A percentile compares a stretch with the other conserved stretches of the same genome.
These are phyloP conservation scores for Cremastinae sp. DNA, from an alignment of 2,888 invertebrate genomes.

Conservation along the genomic window DNA sequence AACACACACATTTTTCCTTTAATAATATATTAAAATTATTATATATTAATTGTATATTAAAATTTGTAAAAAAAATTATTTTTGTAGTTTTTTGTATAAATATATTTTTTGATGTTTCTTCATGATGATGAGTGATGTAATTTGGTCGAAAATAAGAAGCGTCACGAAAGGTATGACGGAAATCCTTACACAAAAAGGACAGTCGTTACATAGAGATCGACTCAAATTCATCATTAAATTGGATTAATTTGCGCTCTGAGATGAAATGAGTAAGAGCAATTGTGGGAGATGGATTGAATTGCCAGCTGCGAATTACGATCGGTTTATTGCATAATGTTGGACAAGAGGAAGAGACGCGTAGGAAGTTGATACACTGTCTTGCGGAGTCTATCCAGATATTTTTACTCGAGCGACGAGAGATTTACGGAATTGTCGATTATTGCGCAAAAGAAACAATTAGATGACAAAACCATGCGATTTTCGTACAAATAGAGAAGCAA, in stretches of 20 bases:
- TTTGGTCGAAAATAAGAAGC: not conserved
- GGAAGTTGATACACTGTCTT: slow-evolving; percentile 41
- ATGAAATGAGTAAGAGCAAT: slow-evolving; percentile 29
- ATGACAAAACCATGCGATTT: too few species aligned
- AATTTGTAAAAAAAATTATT: not conserved
- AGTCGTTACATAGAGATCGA: not conserved
- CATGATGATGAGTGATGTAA: too few species aligned
- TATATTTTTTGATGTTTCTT: not conserved
- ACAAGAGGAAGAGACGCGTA: slow-evolving; percentile 31
- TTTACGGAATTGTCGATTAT: slow-evolving; percentile 48
- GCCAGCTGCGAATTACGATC: slow-evolving; percentile 52
- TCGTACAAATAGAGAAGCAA: too few species aligned
- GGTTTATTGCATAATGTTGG: slow-evolving; percentile 34
- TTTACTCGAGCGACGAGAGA: slow-evolving; percentile 16
- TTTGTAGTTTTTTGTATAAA: not conserved
- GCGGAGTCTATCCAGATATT: slow-evolving; percentile 28
- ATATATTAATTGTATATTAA: not conserved
- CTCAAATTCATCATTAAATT: slow-evolving; percentile 24
- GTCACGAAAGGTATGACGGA: not conserved
- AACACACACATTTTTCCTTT: too few species aligned
- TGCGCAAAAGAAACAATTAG: not conserved
- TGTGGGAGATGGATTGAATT: slow-evolving; percentile 41
- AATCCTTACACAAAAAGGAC: too few species aligned
- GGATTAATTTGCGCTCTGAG: slow-evolving; percentile 11
- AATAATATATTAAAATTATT: slow-evolving; percentile 7